Evolutionary conservation across 1,140 invertebrate genomes (phyloP), one percentile per base, ranked within the genome.

Genomic region (Eueides isabella): DNA sequence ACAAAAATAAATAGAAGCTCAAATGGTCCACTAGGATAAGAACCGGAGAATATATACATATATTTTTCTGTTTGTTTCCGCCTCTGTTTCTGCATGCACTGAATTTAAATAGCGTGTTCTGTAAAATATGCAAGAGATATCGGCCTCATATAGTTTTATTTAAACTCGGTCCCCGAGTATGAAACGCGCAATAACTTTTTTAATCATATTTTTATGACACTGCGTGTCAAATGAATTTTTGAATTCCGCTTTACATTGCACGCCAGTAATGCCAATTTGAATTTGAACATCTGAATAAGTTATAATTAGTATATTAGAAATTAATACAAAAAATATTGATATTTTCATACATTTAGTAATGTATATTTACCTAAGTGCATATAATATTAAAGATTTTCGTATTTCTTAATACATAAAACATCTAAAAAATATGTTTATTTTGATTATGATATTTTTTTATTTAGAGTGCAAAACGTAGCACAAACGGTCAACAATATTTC

Each of bases 41-140:
- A 75, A 69, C 64, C 70, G 74, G 76, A 72, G 75, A 61, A 75
- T 77, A 74, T 71, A 78, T 78, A 80, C 76, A 70, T 72, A 84
- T 83, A 84, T 82, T 87, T 85, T 87, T 85, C 77, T 84, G 79
- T 86, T 81, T 80, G 74, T 84, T 82, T 82, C 74, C 78, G 80
- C 74, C 71, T 67, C 65, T 74, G 72, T 78, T 80, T 79, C 76
- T 71, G 80, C 68, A 77, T 81, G 85, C 80, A 83, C 76, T 83
- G 85, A 85, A 87, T 87, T 84, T 80, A 81, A 87, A 87, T 83
- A 41, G 72, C 64, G 61, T 71, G 78, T 70, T 80, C 77, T 79
- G 63, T 83, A 76, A 84, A 86, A 85, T 82, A 85, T 85, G 76
- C 81, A 83, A 82, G 78, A 77, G 82, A 81, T 85, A 80, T 83